Percentiles rank a stretch among this genome's conserved stretches.
Evolutionary conservation across 1,140 invertebrate genomes (phyloP).

Genomic region (Drosophila santomea): DNA sequence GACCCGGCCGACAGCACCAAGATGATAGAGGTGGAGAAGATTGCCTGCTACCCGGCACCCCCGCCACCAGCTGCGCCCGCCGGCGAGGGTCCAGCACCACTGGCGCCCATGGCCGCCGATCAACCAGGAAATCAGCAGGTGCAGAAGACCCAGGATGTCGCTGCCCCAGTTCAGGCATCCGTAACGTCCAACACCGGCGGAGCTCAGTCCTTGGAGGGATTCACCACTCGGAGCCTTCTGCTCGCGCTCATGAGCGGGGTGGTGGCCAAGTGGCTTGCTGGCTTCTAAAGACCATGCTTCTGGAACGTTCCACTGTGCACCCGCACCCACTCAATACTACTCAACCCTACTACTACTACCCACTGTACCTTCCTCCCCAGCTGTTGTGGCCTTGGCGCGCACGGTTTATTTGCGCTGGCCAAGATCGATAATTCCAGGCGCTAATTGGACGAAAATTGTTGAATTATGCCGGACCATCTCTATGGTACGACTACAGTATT

Average conservation of each 20-base stretch:
- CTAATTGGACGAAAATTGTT: conserved; percentile 42
- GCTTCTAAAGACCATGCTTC: conserved; percentile 12
- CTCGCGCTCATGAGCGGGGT: neutral
- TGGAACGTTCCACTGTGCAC: conserved; percentile 30
- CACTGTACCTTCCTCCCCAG: conserved; percentile 11
- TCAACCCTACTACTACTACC: neutral
- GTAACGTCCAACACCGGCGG: conserved; percentile 49
- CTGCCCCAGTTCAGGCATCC: conserved; percentile 62
- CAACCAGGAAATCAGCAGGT: conserved; percentile 54
- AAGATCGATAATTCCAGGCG: conserved; percentile 42
- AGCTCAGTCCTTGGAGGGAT: neutral
- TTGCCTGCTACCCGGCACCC: conserved; percentile 81
- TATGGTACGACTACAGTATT: conserved; percentile 8
- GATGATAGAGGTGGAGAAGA: conserved; percentile 78
- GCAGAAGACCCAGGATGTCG: conserved; percentile 38
- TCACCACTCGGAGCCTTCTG: neutral
- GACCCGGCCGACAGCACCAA: conserved; percentile 75
- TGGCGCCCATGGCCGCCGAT: conserved; percentile 60
- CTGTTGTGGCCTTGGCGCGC: conserved; percentile 5
- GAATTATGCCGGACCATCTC: conserved; percentile 34
- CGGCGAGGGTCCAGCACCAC: conserved; percentile 51
- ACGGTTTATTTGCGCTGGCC: conserved; percentile 10
- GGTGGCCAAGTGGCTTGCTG: conserved; percentile 17
- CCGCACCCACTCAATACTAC: conserved; percentile 1
- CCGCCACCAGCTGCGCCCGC: conserved; percentile 61